A percentile compares a stretch with the other conserved stretches of the same genome.
phyloP scores from a whole-genome alignment of 2,888 invertebrate genomes.

The Cosmopolites sordidus region DNA sequence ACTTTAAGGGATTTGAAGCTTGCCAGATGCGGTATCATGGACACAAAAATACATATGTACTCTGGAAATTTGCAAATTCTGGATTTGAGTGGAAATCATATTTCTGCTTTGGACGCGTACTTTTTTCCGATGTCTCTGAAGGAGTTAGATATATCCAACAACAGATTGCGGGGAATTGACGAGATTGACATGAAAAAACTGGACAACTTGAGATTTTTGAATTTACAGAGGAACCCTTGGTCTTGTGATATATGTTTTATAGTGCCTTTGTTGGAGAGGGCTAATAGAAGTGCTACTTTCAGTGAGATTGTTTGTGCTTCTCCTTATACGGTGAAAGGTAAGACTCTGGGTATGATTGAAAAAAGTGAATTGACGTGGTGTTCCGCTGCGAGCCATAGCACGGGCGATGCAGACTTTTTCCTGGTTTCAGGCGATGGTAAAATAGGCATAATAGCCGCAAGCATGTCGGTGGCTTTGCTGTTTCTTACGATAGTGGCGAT shows the following conservation, averaged over 20 bases:
- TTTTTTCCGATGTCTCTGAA: slow-evolving; percentile 55
- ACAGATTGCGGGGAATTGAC: slow-evolving; percentile 63
- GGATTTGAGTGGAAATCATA: slow-evolving; percentile 69
- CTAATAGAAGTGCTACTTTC: slow-evolving; percentile 52
- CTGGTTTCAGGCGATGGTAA: slow-evolving; percentile 53
- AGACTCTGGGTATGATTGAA: slow-evolving; percentile 45
- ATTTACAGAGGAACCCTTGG: slow-evolving; percentile 62
- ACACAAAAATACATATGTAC: slow-evolving; percentile 55
- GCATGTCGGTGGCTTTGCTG: slow-evolving; percentile 55
- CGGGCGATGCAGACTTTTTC: slow-evolving; percentile 50
- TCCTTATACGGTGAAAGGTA: slow-evolving; percentile 57
- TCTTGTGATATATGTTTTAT: slow-evolving; percentile 65
- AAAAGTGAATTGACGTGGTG: slow-evolving; percentile 51
- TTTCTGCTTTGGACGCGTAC: slow-evolving; percentile 54
- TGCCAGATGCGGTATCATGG: slow-evolving; percentile 56
- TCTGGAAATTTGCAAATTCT: slow-evolving; percentile 57
- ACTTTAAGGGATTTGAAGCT: slow-evolving; percentile 56
- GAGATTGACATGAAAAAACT: slow-evolving; percentile 48
- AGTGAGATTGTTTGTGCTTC: slow-evolving; percentile 56
- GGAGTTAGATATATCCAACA: slow-evolving; percentile 68
- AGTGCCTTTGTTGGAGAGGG: slow-evolving; percentile 56
- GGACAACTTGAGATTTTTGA: slow-evolving; percentile 37
- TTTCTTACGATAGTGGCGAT: slow-evolving; percentile 49
- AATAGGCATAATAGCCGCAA: slow-evolving; percentile 53
- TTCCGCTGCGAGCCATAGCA: slow-evolving; percentile 53